phyloP scores from a whole-genome alignment of 2,888 invertebrate genomes.

The Horisme vitalbata region DNA sequence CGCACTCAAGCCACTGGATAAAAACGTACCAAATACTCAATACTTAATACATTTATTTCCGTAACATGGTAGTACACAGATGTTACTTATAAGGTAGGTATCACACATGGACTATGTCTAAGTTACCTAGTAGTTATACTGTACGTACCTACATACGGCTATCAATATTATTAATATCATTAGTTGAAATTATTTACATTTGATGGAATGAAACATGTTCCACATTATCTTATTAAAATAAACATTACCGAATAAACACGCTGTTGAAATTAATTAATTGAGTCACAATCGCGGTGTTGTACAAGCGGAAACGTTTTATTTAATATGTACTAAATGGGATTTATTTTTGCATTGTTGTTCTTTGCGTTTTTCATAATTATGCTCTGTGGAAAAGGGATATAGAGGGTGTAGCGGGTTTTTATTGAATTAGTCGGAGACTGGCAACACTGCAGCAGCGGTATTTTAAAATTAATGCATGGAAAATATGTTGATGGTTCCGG shows the following conservation, averaged over 20 bases:
- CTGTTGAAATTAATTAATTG: constrained; percentile 24
- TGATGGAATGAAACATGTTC: constrained; percentile 14
- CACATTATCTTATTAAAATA: constrained; percentile 20
- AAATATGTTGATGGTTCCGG: neutral
- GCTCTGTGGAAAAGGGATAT: constrained; percentile 35
- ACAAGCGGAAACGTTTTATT: constrained; percentile 27
- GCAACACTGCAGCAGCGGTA: too few species aligned
- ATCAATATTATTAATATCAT: constrained; percentile 13
- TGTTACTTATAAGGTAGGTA: too few species aligned
- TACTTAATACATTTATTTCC: too few species aligned
- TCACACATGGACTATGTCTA: too few species aligned
- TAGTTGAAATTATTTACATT: constrained; percentile 16
- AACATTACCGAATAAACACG: constrained; percentile 12
- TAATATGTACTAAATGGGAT: constrained; percentile 27
- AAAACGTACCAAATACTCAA: too few species aligned
- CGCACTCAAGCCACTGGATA: too few species aligned
- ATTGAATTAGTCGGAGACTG: constrained; percentile 62
- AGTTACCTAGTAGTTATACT: too few species aligned
- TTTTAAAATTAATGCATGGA: constrained; percentile 22
- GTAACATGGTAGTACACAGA: too few species aligned
- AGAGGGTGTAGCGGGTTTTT: constrained; percentile 46
- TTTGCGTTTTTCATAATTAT: constrained; percentile 32
- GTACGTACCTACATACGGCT: too few species aligned
- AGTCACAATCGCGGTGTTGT: constrained; percentile 27
- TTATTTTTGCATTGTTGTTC: constrained; percentile 31